These are phyloP conservation scores for Delphinapterus leucas DNA, from an alignment of 2,113 vertebrate species.

Conservation along the genomic window DNA sequence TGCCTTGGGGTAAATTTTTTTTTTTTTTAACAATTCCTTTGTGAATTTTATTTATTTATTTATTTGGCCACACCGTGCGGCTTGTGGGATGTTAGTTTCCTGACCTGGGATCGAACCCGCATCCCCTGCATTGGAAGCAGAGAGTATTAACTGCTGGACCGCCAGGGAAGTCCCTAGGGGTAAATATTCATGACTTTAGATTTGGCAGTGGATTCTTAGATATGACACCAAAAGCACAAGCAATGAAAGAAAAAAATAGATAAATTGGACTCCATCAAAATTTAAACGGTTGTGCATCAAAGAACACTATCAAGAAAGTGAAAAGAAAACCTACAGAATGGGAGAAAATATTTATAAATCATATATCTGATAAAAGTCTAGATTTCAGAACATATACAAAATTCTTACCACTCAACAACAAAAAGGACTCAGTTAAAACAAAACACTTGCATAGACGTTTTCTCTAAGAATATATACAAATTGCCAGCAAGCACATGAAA, in stretches of 20 bases:
- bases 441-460: background rate
- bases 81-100: too few species aligned
- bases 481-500: background rate
- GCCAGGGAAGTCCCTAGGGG: background rate
- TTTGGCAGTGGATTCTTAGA: background rate
- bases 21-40: too few species aligned
- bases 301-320: background rate
- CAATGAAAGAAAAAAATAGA: background rate
- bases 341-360: slow-evolving; percentile 26
- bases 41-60: too few species aligned
- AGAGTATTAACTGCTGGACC: too few species aligned
- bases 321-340: background rate
- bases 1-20: background rate
- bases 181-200: background rate
- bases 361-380: background rate
- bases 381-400: background rate
- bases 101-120: too few species aligned
- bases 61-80: too few species aligned
- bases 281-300: background rate
- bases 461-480: background rate
- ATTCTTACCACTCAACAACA: background rate
- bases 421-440: background rate
- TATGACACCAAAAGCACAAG: background rate
- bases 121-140: too few species aligned
- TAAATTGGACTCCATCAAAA: background rate